phyloP scores from a whole-genome alignment of 2,888 invertebrate genomes.

The Ceriagrion tenellum region DNA sequence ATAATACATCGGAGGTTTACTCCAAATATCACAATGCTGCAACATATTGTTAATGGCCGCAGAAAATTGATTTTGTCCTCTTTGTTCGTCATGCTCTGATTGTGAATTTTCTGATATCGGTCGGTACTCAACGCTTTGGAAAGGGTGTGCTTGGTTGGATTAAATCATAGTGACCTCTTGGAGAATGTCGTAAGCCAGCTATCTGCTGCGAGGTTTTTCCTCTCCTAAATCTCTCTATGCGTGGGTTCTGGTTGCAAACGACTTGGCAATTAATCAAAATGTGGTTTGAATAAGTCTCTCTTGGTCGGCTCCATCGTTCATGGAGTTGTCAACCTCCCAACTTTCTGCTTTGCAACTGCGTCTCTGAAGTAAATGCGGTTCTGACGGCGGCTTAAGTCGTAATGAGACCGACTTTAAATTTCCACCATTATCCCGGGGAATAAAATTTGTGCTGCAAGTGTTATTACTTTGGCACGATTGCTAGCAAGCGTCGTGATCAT shows the following conservation, averaged over 20 bases:
- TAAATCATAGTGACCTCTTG: not conserved
- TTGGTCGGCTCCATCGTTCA: not conserved
- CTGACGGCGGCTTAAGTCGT: not conserved
- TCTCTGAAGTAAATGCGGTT: not conserved
- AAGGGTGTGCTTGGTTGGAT: not conserved
- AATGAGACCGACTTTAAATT: not conserved
- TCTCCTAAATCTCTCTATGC: not conserved
- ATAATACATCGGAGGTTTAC: no score
- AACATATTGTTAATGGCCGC: not conserved
- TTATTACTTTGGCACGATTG: slow-evolving; percentile 4
- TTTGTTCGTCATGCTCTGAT: slow-evolving; percentile 6
- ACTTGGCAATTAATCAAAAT: not conserved
- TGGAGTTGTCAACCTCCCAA: not conserved
- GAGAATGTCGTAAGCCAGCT: not conserved
- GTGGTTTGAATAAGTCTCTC: not conserved
- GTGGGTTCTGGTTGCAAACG: not conserved
- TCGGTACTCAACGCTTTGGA: not conserved
- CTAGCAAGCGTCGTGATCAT: not conserved
- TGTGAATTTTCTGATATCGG: not conserved
- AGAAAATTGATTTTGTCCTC: not conserved
- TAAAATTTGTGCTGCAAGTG: not conserved
- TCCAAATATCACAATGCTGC: no score
- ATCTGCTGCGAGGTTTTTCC: not conserved
- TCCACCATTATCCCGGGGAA: not conserved
- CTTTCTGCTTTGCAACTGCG: not conserved